Evolutionary conservation across 2,888 invertebrate genomes (phyloP).

Genomic region (Salpingus planirostris): DNA sequence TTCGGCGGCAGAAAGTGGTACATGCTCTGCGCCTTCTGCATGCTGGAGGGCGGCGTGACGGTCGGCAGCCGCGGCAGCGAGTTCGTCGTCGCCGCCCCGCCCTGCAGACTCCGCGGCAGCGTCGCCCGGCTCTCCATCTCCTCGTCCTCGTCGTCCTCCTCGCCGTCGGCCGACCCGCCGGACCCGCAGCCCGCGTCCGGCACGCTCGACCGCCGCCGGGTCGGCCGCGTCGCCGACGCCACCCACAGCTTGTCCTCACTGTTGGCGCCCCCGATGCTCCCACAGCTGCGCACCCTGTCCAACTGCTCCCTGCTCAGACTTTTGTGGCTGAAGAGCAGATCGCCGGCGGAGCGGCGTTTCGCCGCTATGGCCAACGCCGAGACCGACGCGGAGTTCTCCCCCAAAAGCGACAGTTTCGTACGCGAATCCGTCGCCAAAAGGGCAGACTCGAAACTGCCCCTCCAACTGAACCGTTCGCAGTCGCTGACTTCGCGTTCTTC

Average conservation of each 20-base stretch:
- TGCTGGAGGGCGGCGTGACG: conserved; percentile 42
- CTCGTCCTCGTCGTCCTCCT: conserved; percentile 37
- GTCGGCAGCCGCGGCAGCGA: conserved; percentile 69
- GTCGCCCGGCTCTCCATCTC: conserved; percentile 46
- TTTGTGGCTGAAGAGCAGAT: conserved; percentile 69
- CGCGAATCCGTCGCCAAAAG: conserved; percentile 79
- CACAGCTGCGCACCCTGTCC: conserved; percentile 69
- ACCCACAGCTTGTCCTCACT: conserved; percentile 44
- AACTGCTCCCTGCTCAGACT: conserved; percentile 69
- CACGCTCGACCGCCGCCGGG: conserved; percentile 47
- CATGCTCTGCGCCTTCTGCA: conserved; percentile 58
- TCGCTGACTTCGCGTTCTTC: conserved; percentile 73
- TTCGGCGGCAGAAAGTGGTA: conserved; percentile 52
- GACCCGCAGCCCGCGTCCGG: conserved; percentile 47
- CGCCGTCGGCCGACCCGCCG: conserved; percentile 45
- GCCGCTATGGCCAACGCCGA: conserved; percentile 62
- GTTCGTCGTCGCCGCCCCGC: conserved; percentile 56
- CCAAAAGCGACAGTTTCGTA: conserved; percentile 59
- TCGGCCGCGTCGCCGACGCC: conserved; percentile 31
- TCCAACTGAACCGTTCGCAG: conserved; percentile 84
- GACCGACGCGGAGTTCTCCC: conserved; percentile 54
- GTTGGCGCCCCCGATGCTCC: conserved; percentile 69
- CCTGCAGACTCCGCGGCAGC: conserved; percentile 54
- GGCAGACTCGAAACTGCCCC: conserved; percentile 88
- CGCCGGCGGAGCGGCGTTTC: conserved; percentile 74